Conservation (phyloP, 2,113 vertebrate species). For the Beaufortia kweichowensis region DNA sequence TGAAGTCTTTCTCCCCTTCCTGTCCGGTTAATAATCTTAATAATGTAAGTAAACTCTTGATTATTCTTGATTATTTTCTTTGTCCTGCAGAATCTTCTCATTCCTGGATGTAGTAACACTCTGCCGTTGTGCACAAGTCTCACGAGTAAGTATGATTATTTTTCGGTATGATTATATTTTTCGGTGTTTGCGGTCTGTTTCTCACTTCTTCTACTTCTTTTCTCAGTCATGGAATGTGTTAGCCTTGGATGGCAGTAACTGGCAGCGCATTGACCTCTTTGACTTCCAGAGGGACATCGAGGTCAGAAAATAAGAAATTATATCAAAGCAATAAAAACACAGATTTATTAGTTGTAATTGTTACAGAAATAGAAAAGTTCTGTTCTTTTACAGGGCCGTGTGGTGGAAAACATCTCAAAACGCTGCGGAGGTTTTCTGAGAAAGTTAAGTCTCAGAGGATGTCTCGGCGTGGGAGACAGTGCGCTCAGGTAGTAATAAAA, state of each 20-base stretch:
- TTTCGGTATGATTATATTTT: too few relatives aligned
- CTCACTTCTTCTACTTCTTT: conserved; percentile 49
- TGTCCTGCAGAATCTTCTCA: conserved; percentile 92
- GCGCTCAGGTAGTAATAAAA: conserved; percentile 96
- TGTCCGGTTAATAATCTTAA: conserved; percentile 16
- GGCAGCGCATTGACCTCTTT: conserved; percentile 98
- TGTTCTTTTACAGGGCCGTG: conserved; percentile 80
- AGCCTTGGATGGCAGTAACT: conserved; percentile 98
- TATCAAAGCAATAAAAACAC: neutral
- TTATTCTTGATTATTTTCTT: conserved; percentile 51
- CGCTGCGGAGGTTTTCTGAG: conserved; percentile 96
- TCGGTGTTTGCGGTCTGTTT: too few relatives aligned
- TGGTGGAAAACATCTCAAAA: conserved; percentile 99
- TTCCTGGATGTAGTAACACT: conserved; percentile 99
- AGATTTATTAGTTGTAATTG: neutral
- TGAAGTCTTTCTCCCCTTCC: neutral
- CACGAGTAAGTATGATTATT: conserved; percentile 84
- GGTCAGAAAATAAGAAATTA: conserved; percentile 68
- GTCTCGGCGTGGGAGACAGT: conserved; percentile 92
- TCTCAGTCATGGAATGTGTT: conserved; percentile 96
- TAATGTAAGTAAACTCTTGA: neutral
- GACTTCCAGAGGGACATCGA: conserved; percentile 99
- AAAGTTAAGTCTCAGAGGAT: conserved; percentile 92
- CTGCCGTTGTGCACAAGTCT: conserved; percentile 98
- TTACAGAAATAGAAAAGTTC: neutral